These are phyloP conservation scores for Ammodytes dubius DNA, from an alignment of 2,113 vertebrate species.

Conservation along the genomic window DNA sequence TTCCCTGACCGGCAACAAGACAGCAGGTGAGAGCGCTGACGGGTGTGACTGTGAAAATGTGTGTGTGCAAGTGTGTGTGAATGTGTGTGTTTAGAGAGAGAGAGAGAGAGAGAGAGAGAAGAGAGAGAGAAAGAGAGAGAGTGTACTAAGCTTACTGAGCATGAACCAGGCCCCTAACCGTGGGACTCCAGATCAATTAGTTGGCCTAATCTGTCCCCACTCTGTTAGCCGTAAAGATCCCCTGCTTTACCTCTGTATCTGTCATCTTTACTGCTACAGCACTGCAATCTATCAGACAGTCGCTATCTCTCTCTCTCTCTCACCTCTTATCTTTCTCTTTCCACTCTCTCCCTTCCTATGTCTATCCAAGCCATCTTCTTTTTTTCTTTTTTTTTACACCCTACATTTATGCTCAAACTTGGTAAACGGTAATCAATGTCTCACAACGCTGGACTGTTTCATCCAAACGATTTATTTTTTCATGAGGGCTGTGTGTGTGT, in stretches of 20 bases:
- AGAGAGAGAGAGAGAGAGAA: neutral
- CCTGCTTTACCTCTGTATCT: slow-evolving; percentile 53
- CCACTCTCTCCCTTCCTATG: slow-evolving; percentile 17
- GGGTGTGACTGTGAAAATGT: slow-evolving; percentile 39
- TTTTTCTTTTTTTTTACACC: slow-evolving; percentile 66
- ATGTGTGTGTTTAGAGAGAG: neutral
- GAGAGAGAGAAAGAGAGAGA: neutral
- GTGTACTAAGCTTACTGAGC: slow-evolving; percentile 14
- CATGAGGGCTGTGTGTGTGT: slow-evolving; percentile 16
- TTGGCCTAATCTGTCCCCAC: slow-evolving; percentile 56
- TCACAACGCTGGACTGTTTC: slow-evolving; percentile 73
- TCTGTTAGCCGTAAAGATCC: slow-evolving; percentile 55
- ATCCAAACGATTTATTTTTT: slow-evolving; percentile 75
- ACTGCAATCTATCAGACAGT: slow-evolving; percentile 63
- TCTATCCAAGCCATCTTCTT: slow-evolving; percentile 58
- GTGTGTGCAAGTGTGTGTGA: slow-evolving; percentile 17
- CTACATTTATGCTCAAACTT: slow-evolving; percentile 78
- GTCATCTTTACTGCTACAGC: slow-evolving; percentile 71
- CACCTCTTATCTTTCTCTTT: slow-evolving; percentile 4
- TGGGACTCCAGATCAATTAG: slow-evolving; percentile 72
- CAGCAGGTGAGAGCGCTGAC: slow-evolving; percentile 63
- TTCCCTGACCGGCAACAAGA: slow-evolving; percentile 69
- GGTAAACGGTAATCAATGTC: slow-evolving; percentile 86
- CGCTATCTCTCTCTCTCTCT: slow-evolving; percentile 5
- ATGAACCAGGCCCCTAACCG: slow-evolving; percentile 42